phyloP scores from a whole-genome alignment of 2,888 invertebrate species.

The Tetragonisca angustula region DNA sequence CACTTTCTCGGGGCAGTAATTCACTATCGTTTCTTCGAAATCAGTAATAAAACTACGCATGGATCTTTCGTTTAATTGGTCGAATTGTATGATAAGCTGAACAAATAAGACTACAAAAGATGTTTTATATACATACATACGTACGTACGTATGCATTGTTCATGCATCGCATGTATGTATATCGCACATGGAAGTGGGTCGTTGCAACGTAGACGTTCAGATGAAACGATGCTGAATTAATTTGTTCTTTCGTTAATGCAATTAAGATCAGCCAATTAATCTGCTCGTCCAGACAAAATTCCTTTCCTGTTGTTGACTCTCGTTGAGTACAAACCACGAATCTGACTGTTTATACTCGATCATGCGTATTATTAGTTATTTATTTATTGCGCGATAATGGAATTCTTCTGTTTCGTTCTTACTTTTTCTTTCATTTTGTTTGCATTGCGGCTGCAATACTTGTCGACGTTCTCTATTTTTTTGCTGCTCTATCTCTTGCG shows the following conservation, averaged over 20 bases:
- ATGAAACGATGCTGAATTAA: constrained; percentile 66
- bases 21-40: constrained; percentile 45
- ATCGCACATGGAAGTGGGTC: constrained; percentile 75
- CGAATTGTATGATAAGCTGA: constrained; percentile 32
- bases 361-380: constrained; percentile 17
- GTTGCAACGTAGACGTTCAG: constrained; percentile 65
- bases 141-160: constrained; percentile 69
- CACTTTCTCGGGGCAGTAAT: background rate
- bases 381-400: constrained; percentile 35
- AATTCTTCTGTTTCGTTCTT: background rate
- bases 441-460: too few relatives aligned
- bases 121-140: constrained; percentile 31
- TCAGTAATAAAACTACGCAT: constrained; percentile 37
- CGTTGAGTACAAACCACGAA: background rate
- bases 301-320: constrained; percentile 56
- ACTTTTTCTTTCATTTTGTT: too few relatives aligned
- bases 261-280: constrained; percentile 70
- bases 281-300: constrained; percentile 64
- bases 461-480: background rate
- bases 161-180: constrained; percentile 44
- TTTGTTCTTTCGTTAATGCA: constrained; percentile 67
- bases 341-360: constrained; percentile 6
- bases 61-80: constrained; percentile 49
- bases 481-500: too few relatives aligned
- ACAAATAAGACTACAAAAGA: constrained; percentile 50